Conservation (phyloP, 2,113 vertebrate genomes). For the Phaethon lepturus region DNA sequence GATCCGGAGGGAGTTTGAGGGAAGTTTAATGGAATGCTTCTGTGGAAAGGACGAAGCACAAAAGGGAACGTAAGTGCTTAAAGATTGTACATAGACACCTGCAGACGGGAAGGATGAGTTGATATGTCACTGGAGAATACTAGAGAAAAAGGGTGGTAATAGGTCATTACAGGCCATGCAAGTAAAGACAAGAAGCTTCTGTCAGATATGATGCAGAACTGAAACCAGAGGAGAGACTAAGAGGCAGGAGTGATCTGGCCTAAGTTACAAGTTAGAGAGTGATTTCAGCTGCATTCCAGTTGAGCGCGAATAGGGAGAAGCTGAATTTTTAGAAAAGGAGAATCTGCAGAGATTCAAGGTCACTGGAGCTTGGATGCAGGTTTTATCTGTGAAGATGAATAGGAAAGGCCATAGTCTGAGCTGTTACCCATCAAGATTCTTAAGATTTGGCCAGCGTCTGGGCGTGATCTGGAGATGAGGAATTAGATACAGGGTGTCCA, state of each 20-base stretch:
- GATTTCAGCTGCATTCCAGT: not conserved
- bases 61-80: not conserved
- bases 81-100: not conserved
- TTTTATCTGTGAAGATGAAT: not conserved
- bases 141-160: not conserved
- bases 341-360: slow-evolving; percentile 11
- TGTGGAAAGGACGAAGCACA: slow-evolving; percentile 27
- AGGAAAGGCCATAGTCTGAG: not conserved
- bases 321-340: not conserved
- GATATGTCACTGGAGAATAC: slow-evolving; percentile 1
- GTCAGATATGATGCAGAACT: slow-evolving; percentile 1
- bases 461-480: not conserved
- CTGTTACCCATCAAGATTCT: not conserved
- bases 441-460: not conserved
- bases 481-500: not conserved
- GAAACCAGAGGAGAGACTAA: not conserved
- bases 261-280: not conserved
- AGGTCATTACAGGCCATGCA: not conserved
- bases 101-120: not conserved
- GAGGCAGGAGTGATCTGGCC: not conserved
- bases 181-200: slow-evolving; percentile 15
- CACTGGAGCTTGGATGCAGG: not conserved
- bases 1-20: not conserved
- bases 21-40: slow-evolving; percentile 42
- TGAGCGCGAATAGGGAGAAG: not conserved